Percentiles rank a stretch among this genome's conserved stretches.
Conservation (phyloP, 2,888 invertebrate species). For the Anthophora plumipes region DNA sequence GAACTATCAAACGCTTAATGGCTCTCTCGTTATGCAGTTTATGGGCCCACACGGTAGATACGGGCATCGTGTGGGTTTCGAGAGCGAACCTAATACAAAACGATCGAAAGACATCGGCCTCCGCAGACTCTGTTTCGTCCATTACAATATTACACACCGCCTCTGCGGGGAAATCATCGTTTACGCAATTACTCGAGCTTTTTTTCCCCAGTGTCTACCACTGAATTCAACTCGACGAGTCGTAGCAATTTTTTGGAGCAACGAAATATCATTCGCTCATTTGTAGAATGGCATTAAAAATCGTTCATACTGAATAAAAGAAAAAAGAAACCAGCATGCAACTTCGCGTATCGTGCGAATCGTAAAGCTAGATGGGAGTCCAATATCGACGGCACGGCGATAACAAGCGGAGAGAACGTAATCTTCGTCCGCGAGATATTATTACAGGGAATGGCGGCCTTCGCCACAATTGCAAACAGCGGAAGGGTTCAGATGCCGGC, state of each 20-base stretch:
- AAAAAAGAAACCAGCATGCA: no score
- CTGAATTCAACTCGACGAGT: neutral
- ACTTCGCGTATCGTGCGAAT: no score
- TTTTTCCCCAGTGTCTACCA: neutral
- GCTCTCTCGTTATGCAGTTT: constrained; percentile 39
- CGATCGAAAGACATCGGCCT: constrained; percentile 51
- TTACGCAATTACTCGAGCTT: constrained; percentile 29
- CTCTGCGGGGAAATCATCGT: constrained; percentile 36
- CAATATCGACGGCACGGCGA: constrained; percentile 9
- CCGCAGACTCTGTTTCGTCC: constrained; percentile 30
- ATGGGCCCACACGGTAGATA: constrained; percentile 36
- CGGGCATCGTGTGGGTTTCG: constrained; percentile 52
- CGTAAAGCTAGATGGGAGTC: neutral
- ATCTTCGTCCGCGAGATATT: constrained; percentile 49
- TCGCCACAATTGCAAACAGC: constrained; percentile 47
- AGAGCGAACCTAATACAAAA: constrained; percentile 28
- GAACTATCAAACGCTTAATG: constrained; percentile 38
- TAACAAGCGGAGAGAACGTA: constrained; percentile 30
- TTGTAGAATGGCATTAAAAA: no score
- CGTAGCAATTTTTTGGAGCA: no score
- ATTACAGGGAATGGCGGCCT: constrained; percentile 34
- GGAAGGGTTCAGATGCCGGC: constrained; percentile 36
- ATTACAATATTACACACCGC: constrained; percentile 40
- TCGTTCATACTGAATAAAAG: no score
- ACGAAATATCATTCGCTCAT: no score